These are phyloP conservation scores for Myotis davidii DNA, from an alignment of 2,113 vertebrate genomes.

Conservation along the genomic window DNA sequence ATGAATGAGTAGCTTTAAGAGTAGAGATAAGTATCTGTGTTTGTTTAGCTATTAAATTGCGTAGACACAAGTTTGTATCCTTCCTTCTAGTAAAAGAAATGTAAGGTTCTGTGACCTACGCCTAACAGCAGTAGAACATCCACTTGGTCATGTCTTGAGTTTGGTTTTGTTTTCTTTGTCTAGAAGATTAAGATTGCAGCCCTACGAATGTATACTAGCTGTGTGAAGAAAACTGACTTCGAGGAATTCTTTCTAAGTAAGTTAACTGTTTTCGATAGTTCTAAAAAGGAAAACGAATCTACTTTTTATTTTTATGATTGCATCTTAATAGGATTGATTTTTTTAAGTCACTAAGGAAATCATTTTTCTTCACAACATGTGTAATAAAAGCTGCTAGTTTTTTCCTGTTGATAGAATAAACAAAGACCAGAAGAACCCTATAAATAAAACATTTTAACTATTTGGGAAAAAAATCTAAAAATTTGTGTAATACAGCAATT, in stretches of 20 bases:
- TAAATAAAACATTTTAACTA: conserved; percentile 20
- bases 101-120: neutral
- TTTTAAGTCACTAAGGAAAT: conserved; percentile 20
- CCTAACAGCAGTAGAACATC: neutral
- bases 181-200: conserved; percentile 99
- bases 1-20: conserved; percentile 33
- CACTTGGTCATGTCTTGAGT: conserved; percentile 46
- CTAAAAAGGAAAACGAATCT: conserved; percentile 54
- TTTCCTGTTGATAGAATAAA: conserved; percentile 45
- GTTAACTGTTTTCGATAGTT: conserved; percentile 78
- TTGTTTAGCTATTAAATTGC: conserved; percentile 23
- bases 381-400: conserved; percentile 29
- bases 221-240: conserved; percentile 96
- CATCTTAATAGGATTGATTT: conserved; percentile 17
- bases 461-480: neutral
- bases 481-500: neutral
- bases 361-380: neutral
- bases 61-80: neutral
- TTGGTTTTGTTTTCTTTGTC: conserved; percentile 74
- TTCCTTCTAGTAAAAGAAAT: conserved; percentile 39
- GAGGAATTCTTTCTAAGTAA: conserved; percentile 97
- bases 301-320: conserved; percentile 43
- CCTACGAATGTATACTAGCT: conserved; percentile 98
- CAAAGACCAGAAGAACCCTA: neutral
- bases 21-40: neutral